Conservation (phyloP, 2,888 invertebrate species). For the Drosophila tanythrix region DNA sequence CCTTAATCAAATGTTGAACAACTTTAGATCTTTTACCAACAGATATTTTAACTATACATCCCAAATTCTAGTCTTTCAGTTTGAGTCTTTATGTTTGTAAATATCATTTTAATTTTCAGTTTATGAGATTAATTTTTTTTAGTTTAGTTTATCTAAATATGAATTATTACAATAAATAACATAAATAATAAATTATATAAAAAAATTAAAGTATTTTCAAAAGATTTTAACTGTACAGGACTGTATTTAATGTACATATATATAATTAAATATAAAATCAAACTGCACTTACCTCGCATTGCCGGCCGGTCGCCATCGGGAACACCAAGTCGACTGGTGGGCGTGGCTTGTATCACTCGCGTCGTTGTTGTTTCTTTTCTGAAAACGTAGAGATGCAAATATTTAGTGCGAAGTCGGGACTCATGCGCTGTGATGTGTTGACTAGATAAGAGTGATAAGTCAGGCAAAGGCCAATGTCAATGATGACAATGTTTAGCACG, state of each 20-base stretch:
- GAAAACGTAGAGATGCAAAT: conserved; percentile 7
- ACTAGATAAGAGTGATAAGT: neutral
- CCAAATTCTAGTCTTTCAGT: neutral
- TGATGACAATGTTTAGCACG: conserved; percentile 15
- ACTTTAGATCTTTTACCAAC: neutral
- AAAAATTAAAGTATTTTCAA: neutral
- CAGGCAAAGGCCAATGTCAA: conserved; percentile 4
- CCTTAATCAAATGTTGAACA: neutral
- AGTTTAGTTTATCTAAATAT: neutral
- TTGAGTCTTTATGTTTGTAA: neutral
- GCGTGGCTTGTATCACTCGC: conserved; percentile 18
- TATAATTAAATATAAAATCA: neutral
- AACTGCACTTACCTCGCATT: conserved; percentile 50
- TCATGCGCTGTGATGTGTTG: neutral
- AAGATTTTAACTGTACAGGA: neutral
- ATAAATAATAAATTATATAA: neutral
- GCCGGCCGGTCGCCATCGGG: conserved; percentile 50
- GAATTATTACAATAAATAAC: neutral
- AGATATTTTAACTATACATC: neutral
- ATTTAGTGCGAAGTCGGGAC: neutral
- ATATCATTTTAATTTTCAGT: neutral
- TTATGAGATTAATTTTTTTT: neutral
- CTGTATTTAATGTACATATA: neutral
- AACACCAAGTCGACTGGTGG: conserved; percentile 23
- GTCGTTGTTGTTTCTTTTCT: conserved; percentile 37